A percentile compares a stretch with the other conserved stretches of the same genome.
These are phyloP conservation scores for Acrobeloides nanus DNA, from an alignment of 2,888 invertebrate genomes.

Conservation along the genomic window DNA sequence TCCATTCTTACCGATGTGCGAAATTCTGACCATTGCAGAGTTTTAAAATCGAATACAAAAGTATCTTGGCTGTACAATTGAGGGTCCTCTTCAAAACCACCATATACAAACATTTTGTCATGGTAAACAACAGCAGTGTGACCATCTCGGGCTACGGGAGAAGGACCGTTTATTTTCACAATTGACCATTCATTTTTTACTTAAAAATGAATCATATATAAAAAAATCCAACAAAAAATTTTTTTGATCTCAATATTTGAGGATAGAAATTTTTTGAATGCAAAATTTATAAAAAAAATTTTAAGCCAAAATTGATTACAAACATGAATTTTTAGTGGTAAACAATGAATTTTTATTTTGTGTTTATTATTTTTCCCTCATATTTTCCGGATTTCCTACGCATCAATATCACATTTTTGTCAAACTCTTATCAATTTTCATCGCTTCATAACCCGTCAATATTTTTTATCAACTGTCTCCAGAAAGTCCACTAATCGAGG, in stretches of 20 bases:
- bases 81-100: conserved; percentile 78
- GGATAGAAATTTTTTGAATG: not conserved
- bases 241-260: not conserved
- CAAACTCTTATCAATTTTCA: too few relatives aligned
- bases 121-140: conserved; percentile 67
- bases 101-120: conserved; percentile 73
- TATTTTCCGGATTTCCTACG: too few relatives aligned
- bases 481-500: too few relatives aligned
- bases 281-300: conserved; percentile 9
- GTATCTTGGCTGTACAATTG: conserved; percentile 74
- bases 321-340: too few relatives aligned
- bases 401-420: too few relatives aligned
- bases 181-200: conserved; percentile 54
- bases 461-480: too few relatives aligned
- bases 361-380: too few relatives aligned
- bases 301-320: too few relatives aligned
- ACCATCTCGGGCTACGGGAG: conserved; percentile 79
- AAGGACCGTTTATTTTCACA: conserved; percentile 60
- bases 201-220: conserved; percentile 30
- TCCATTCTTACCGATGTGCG: conserved; percentile 40
- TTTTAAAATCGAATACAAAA: conserved; percentile 68
- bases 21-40: conserved; percentile 64
- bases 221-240: conserved; percentile 3
- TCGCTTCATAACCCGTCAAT: too few relatives aligned
- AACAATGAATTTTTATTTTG: too few relatives aligned